Base-by-base conservation (phyloP, 1,140 invertebrate genomes). In the Sinonovacula constricta region DNA sequence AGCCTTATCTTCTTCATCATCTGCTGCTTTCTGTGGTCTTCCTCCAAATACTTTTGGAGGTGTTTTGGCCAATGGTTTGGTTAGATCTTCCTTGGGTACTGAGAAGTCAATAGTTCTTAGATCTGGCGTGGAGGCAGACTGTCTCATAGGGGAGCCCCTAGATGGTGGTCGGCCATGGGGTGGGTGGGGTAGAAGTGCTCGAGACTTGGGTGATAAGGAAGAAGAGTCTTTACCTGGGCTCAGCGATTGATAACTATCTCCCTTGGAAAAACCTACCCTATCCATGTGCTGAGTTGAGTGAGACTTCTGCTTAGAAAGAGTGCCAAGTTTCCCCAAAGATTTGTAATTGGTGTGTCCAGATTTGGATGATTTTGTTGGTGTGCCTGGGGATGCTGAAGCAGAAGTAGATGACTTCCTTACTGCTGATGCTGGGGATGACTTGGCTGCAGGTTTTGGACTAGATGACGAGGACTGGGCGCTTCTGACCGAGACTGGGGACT, bases 91-190 rank as follows among this genome's bases (percentile, higher is more conserved):
- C 31, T 54, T 49, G 22, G 60, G 15, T 3, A 53, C n/a, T 24
- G 39, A 10, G 22, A 54, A 24, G 49, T 78, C 75, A 34, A 78
- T 78, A 28, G 67, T 78, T 39, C 75, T 59, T 15, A 78, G 59
- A 63, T 78, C 75, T 62, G 75, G 75, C n/a, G 67, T 69, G 18
- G 75, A 78, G 7, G 67, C 49, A 1, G 75, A 78, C 57, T 78
- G 75, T n/a, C 75, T 39, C 30, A 78, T 22, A n/a, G 39, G 26
- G 0, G 62, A 31, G 28, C 67, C 57, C 60, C 75, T 60, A 10
- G 72, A 76, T 15, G 72, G 72, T 18, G 72, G 72, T 45, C 72
- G 31, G 45, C 72, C 72, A 18, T 65, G 62, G 39, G 75, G 75
- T 49, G 75, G 75, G 28, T 78, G 75, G 7, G 75, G 75, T n/a